Conservation (phyloP, 2,797 vertebrate species). For the Mallotus villosus region DNA sequence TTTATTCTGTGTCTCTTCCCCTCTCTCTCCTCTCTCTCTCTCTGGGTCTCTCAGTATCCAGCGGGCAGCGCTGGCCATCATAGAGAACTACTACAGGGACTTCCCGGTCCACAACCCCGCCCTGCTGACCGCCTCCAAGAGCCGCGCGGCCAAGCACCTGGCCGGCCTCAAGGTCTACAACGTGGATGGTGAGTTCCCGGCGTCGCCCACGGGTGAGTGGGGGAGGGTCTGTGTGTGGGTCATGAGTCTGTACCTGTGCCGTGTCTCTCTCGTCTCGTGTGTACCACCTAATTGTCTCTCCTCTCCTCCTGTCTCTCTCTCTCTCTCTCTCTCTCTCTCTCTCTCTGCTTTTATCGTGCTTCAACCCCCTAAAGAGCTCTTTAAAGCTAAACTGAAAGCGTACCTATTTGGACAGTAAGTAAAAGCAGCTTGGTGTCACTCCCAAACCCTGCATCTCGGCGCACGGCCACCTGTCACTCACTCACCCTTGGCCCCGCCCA, state of each 20-base stretch:
- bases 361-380: constrained; percentile 60
- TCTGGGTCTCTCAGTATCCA: constrained; percentile 78
- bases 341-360: constrained; percentile 53
- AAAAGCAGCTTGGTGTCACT: constrained; percentile 16
- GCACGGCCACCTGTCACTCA: constrained; percentile 12
- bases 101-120: constrained; percentile 92
- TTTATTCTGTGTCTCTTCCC: too few relatives aligned
- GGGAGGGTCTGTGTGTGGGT: background rate
- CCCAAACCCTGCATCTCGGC: constrained; percentile 7
- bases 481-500: background rate
- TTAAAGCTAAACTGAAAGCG: constrained; percentile 77
- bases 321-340: constrained; percentile 42
- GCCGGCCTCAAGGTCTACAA: constrained; percentile 93
- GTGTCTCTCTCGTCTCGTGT: background rate
- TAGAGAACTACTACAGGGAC: constrained; percentile 96
- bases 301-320: background rate
- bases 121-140: constrained; percentile 87
- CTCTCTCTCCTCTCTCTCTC: background rate
- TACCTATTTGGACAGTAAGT: constrained; percentile 79
- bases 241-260: too few relatives aligned
- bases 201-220: background rate
- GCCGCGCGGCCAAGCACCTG: constrained; percentile 88
- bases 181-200: constrained; percentile 85
- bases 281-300: background rate
- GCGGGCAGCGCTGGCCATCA: constrained; percentile 86